phyloP scores from a whole-genome alignment of 2,797 vertebrate genomes.

The Coracias cyanogaster region DNA sequence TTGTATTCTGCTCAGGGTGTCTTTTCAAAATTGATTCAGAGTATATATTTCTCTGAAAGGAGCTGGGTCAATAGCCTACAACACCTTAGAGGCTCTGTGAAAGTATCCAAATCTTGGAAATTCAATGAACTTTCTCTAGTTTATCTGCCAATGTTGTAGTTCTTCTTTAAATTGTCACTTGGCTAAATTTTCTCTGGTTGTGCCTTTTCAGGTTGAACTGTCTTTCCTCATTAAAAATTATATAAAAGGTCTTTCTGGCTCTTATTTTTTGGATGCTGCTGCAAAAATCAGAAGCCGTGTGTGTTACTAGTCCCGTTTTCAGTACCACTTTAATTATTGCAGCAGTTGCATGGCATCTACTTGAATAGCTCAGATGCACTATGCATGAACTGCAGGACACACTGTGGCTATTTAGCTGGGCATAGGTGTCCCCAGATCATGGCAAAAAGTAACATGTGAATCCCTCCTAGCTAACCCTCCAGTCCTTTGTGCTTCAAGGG shows the following conservation, averaged over 20 bases:
- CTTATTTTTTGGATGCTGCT: neutral
- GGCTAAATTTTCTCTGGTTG: neutral
- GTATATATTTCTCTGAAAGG: neutral
- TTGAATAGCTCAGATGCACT: neutral
- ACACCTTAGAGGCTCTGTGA: neutral
- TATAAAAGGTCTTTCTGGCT: neutral
- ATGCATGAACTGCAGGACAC: neutral
- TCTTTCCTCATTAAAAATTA: neutral
- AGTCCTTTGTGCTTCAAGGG: neutral
- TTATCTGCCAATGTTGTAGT: neutral
- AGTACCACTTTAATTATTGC: neutral
- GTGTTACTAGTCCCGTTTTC: neutral
- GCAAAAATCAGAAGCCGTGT: neutral
- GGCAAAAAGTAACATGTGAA: accelerated
- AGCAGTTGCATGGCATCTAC: neutral
- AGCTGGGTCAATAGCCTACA: neutral
- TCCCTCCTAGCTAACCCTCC: neutral
- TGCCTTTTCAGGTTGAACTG: neutral
- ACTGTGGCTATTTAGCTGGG: neutral
- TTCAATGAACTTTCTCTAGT: neutral
- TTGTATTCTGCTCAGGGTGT: neutral
- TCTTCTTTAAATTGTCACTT: neutral
- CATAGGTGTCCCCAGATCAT: neutral
- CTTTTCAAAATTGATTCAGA: neutral
- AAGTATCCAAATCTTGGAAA: neutral